Evolutionary conservation across 1,140 invertebrate genomes (phyloP).

Genomic region (Dryas iulia): DNA sequence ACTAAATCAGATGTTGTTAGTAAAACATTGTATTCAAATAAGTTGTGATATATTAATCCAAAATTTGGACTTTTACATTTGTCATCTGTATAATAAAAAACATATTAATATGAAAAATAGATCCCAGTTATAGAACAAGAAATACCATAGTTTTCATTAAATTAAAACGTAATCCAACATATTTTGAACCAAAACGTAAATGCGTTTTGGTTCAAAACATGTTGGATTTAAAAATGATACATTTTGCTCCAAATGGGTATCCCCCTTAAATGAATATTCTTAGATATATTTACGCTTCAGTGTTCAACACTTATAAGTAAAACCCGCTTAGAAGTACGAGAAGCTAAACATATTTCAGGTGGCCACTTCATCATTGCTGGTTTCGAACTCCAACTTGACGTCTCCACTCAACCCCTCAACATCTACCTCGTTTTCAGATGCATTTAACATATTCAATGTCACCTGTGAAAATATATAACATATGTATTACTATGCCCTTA

Average conservation of each 20-base stretch:
- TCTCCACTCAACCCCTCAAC: conserved; percentile 89
- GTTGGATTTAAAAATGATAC: no score
- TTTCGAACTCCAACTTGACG: conserved; percentile 90
- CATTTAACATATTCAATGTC: conserved; percentile 94
- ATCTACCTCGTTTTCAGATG: conserved; percentile 92
- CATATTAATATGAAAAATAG: no score
- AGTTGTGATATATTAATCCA: no score
- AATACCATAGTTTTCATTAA: no score
- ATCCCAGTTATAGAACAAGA: not conserved
- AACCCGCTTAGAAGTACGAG: conserved; percentile 37
- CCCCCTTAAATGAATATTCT: not conserved
- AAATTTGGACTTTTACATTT: not conserved
- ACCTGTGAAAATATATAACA: conserved; percentile 79
- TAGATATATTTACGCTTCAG: conserved; percentile 11
- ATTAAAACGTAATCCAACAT: no score
- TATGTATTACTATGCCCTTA: no score
- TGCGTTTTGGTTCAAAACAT: no score
- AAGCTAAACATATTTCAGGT: conserved; percentile 78
- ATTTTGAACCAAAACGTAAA: no score
- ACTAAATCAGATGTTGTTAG: no score
- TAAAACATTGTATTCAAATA: no score
- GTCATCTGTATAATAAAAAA: no score
- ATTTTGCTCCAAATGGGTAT: no score
- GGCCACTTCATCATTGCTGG: conserved; percentile 87
- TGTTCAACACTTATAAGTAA: not conserved